Conservation (phyloP, 2,113 vertebrate genomes). For the Pangasianodon hypophthalmus region DNA sequence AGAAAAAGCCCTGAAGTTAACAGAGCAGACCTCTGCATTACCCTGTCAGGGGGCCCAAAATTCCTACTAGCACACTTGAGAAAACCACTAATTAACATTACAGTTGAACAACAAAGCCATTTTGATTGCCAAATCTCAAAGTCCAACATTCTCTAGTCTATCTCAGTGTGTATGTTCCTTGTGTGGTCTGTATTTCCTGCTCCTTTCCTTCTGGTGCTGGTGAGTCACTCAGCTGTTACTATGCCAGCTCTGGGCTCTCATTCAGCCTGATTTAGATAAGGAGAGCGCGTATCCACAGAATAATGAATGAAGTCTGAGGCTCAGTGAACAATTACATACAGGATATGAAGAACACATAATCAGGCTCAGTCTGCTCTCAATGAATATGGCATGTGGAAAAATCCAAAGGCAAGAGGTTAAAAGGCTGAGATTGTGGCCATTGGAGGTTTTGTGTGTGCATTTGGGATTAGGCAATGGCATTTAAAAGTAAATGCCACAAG, state of each 20-base stretch:
- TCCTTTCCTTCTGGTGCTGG: slow-evolving; percentile 11
- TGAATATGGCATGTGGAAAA: background rate
- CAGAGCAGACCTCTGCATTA: background rate
- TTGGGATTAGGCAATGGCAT: background rate
- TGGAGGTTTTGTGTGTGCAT: background rate
- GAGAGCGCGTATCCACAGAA: background rate
- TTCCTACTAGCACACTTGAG: background rate
- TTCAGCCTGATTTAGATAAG: slow-evolving; percentile 31
- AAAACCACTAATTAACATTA: background rate
- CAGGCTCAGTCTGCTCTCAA: slow-evolving; percentile 11
- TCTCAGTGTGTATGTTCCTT: background rate
- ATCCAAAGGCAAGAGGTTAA: background rate
- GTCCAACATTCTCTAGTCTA: background rate
- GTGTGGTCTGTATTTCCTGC: background rate
- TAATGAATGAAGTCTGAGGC: slow-evolving; percentile 4
- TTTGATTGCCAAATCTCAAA: background rate
- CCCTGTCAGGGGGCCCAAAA: background rate
- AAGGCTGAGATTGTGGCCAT: background rate
- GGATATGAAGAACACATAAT: slow-evolving; percentile 17
- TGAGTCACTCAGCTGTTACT: slow-evolving; percentile 30
- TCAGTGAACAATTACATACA: slow-evolving; percentile 31
- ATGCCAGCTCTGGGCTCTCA: background rate
- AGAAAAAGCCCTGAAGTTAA: background rate
- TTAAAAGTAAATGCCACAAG: background rate
- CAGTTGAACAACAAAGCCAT: background rate